Evolutionary conservation across 1,140 invertebrate species (phyloP).

Genomic region (Telenomus remus): DNA sequence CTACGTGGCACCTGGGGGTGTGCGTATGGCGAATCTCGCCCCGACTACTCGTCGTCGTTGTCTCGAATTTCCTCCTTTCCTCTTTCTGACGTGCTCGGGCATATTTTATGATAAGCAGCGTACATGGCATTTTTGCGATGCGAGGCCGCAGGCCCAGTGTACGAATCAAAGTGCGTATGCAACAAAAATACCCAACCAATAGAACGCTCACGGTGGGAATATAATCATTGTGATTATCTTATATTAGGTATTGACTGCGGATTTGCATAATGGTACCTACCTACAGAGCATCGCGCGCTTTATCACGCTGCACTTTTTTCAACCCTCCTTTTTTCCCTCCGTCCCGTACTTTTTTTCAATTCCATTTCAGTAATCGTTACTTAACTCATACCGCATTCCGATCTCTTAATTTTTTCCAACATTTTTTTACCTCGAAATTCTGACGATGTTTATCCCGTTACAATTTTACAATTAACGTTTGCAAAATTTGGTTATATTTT

Average conservation of each 20-base stretch:
- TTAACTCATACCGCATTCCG: conserved; percentile 31
- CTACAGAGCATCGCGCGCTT: conserved; percentile 57
- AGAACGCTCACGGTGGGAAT: conserved; percentile 58
- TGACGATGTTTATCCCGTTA: too few species aligned
- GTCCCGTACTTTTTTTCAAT: conserved; percentile 29
- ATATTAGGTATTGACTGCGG: conserved; percentile 75
- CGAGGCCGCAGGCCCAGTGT: conserved; percentile 28
- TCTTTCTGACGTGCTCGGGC: conserved; percentile 56
- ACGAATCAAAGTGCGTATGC: conserved; percentile 29
- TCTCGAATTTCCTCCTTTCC: conserved; percentile 54
- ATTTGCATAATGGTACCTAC: conserved; percentile 74
- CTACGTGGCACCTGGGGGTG: conserved; percentile 56
- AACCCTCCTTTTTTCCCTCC: conserved; percentile 35
- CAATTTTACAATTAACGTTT: too few species aligned
- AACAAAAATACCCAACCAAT: conserved; percentile 41
- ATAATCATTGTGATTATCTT: conserved; percentile 76
- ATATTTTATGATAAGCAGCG: conserved; percentile 76
- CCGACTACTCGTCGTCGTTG: conserved; percentile 42
- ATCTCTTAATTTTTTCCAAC: neutral
- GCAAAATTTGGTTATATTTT: too few species aligned
- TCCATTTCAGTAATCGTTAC: conserved; percentile 45
- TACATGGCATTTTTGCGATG: conserved; percentile 61
- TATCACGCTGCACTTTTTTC: conserved; percentile 52
- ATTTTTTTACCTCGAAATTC: too few species aligned
- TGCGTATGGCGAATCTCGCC: conserved; percentile 41